Conservation (phyloP, 2,888 invertebrate species). For the Platycheirus albimanus region DNA sequence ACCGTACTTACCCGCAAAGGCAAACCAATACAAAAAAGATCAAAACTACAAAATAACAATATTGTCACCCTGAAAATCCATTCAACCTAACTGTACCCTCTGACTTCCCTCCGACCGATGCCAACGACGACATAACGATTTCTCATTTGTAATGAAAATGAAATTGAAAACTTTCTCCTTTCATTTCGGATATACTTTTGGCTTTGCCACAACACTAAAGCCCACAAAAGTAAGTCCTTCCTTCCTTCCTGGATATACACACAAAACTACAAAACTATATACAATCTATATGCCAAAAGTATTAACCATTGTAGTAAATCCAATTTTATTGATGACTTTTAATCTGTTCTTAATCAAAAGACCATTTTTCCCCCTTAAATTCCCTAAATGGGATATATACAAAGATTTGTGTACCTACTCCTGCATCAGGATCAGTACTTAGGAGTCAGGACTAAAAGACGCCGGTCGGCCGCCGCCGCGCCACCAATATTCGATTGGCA, state of each 20-base stretch:
- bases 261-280: constrained; percentile 15
- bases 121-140: constrained; percentile 22
- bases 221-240: constrained; percentile 14
- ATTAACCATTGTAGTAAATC: constrained; percentile 69
- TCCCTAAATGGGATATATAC: constrained; percentile 19
- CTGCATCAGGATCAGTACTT: too few species aligned
- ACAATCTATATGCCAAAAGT: constrained; percentile 6
- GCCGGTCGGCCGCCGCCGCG: constrained; percentile 15
- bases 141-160: constrained; percentile 66
- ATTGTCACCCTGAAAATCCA: constrained; percentile 45
- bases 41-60: constrained; percentile 55
- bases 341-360: constrained; percentile 74
- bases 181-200: constrained; percentile 4
- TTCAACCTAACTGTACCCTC: not conserved
- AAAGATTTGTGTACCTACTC: not conserved
- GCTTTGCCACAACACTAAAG: not conserved
- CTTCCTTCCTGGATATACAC: not conserved
- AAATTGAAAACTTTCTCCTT: constrained; percentile 73
- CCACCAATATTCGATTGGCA: constrained; percentile 66
- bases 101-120: not conserved
- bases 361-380: constrained; percentile 46
- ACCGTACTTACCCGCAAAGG: not conserved
- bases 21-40: constrained; percentile 28
- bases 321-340: constrained; percentile 75
- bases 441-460: constrained; percentile 50